Evolutionary conservation across 2,888 invertebrate species (phyloP).

Genomic region (Oeneis ivallda): DNA sequence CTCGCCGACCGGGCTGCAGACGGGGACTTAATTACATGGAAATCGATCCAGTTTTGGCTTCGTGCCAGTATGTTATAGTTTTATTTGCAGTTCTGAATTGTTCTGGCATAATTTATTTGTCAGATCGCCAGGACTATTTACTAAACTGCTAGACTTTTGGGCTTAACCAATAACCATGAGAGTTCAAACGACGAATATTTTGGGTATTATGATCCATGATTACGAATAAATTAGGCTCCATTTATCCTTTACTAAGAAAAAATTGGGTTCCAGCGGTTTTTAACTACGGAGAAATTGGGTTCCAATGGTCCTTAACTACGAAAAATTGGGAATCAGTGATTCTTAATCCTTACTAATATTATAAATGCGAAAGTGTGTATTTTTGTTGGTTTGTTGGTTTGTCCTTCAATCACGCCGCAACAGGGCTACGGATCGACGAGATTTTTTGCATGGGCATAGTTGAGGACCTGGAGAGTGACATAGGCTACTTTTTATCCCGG

Average conservation of each 20-base stretch:
- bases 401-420: too few species aligned
- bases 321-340: too few species aligned
- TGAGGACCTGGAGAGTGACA: too few species aligned
- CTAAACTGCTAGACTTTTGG: background rate
- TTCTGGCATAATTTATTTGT: slow-evolving; percentile 1
- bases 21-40: slow-evolving; percentile 21
- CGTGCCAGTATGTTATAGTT: slow-evolving; percentile 13
- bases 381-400: background rate
- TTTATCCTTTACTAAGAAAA: too few species aligned
- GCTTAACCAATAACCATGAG: background rate
- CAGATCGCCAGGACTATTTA: background rate
- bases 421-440: too few species aligned
- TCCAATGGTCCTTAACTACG: too few species aligned
- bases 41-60: slow-evolving; percentile 24
- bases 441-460: too few species aligned
- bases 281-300: too few species aligned
- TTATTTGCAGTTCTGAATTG: slow-evolving; percentile 12
- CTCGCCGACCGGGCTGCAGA: slow-evolving; percentile 5
- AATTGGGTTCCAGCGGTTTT: too few species aligned
- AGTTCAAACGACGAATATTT: too few species aligned
- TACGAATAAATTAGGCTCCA: background rate
- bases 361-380: background rate
- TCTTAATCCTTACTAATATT: background rate
- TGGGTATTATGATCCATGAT: too few species aligned
- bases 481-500: too few species aligned